phyloP scores from a whole-genome alignment of 2,113 vertebrate genomes.

The Macroglossus sobrinus region DNA sequence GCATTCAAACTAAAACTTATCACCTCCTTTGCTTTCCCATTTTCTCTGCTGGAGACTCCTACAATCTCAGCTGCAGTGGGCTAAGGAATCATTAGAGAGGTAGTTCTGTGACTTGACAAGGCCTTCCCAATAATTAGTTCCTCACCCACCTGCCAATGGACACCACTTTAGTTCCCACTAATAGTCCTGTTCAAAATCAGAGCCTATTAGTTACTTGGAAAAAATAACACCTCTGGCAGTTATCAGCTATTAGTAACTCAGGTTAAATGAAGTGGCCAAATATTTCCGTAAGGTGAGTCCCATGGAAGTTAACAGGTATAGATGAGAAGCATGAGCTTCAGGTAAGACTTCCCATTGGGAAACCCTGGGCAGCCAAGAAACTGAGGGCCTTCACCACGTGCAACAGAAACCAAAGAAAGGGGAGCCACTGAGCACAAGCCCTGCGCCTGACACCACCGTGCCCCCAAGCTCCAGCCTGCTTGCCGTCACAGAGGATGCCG shows the following conservation, averaged over 20 bases:
- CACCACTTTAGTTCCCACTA: neutral
- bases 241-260: neutral
- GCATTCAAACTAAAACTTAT: neutral
- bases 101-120: neutral
- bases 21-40: neutral
- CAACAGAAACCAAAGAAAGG: neutral
- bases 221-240: neutral
- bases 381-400: neutral
- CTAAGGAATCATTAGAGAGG: neutral
- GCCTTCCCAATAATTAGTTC: neutral
- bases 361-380: neutral
- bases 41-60: neutral
- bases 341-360: neutral
- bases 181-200: neutral
- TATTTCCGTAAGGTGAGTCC: neutral
- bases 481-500: neutral
- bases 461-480: neutral
- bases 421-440: neutral
- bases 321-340: neutral
- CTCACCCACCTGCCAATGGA: neutral
- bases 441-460: fast-evolving
- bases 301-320: neutral
- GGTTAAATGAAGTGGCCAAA: neutral
- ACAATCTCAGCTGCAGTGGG: neutral
- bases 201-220: neutral